Evolutionary conservation across 2,113 vertebrate species (phyloP).

Genomic region (Athene cunicularia): DNA sequence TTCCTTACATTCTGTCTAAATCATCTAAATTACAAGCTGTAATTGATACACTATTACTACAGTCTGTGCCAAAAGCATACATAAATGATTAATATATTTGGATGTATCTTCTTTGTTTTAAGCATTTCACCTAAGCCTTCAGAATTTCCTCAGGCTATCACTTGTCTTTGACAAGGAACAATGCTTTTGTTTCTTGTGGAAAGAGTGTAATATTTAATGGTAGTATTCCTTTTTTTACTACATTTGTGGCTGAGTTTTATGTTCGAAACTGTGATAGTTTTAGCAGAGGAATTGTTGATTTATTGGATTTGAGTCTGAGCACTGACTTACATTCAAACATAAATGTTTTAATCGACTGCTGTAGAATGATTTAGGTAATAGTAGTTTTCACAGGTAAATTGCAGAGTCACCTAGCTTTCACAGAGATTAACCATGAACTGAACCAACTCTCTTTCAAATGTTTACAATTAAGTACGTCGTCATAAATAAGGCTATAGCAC

Average conservation of each 20-base stretch:
- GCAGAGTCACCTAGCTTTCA: background rate
- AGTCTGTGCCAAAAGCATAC: background rate
- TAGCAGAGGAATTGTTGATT: background rate
- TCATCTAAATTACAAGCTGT: background rate
- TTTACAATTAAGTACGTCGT: background rate
- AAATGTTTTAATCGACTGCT: background rate
- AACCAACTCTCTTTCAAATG: background rate
- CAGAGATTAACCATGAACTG: background rate
- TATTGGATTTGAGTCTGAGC: background rate
- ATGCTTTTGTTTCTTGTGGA: background rate
- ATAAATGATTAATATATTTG: background rate
- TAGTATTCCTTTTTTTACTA: background rate
- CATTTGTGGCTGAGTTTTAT: background rate
- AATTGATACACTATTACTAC: slow-evolving; percentile 17
- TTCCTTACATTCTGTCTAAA: background rate
- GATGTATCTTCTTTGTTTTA: background rate
- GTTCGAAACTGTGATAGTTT: background rate
- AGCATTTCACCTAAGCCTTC: background rate
- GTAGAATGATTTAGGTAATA: background rate
- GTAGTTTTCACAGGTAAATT: background rate
- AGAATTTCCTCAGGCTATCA: background rate
- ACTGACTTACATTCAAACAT: background rate
- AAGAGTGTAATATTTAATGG: background rate
- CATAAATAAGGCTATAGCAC: background rate
- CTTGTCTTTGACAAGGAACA: background rate